Evolutionary conservation across 35 echinoderm and acorn worm species (phyloP).

Genomic region (Heliocidaris erythrogramma): DNA sequence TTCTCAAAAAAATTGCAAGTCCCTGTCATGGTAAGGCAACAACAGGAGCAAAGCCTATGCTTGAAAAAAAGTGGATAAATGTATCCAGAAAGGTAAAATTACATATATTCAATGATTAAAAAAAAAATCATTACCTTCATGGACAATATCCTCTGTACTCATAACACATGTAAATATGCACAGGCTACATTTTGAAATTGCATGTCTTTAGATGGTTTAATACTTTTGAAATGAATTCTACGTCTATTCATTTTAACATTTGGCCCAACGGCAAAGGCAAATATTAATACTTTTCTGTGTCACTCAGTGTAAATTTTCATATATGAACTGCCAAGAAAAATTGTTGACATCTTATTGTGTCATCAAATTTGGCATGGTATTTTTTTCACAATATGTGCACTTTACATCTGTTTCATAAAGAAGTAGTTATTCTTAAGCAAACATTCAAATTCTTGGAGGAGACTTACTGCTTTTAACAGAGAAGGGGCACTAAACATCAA

Average conservation of each 20-base stretch:
- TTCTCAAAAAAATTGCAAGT: too few species aligned
- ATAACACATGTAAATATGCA: background rate
- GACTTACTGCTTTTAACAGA: background rate
- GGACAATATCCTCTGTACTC: background rate
- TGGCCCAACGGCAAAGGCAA: too few species aligned
- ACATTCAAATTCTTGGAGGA: background rate
- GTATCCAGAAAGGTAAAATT: background rate
- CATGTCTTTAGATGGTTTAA: background rate
- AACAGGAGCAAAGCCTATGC: background rate
- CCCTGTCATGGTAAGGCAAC: too few species aligned
- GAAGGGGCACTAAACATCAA: background rate
- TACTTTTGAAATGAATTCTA: background rate
- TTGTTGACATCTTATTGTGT: too few species aligned
- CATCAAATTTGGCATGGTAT: background rate
- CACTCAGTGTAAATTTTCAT: background rate
- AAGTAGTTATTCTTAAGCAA: background rate
- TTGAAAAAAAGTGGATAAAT: background rate
- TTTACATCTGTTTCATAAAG: background rate
- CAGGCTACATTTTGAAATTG: background rate
- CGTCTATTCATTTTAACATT: background rate
- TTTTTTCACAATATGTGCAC: background rate
- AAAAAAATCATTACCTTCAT: background rate
- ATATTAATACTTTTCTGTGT: too few species aligned
- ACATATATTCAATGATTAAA: background rate
- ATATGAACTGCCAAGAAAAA: background rate